Evolutionary conservation across 1,140 invertebrate species (phyloP), one percentile per base, ranked within the genome.

Genomic region (Apis laboriosa): DNA sequence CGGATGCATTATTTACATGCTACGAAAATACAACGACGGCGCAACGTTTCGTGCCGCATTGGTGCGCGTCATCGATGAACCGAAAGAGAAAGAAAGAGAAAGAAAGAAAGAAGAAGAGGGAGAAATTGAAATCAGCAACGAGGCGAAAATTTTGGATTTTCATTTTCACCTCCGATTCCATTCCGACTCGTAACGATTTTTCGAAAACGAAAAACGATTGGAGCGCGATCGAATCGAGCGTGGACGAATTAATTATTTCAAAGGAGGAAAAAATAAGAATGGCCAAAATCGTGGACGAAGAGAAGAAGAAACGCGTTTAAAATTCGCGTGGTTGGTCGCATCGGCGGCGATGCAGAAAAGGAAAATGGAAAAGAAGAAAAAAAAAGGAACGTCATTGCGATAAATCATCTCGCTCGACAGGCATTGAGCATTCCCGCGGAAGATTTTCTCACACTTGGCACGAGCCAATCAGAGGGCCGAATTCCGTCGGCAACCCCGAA

Each of bases 381-480:
- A 63, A 63, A 28, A 63, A 63, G 17, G n/a, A 28, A 28, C 80
- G 76, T 90, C 84, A 90, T 91, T 90, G 86, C 90, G 85, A 92
- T 92, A 91, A 92, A 92, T 92, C 91, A 92, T 92, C 80, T 83
- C 24, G 64, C 15, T 28, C 86, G 90, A 92, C 91, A 92, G 90
- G 86, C 87, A 91, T 91, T 90, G 86, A 91, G 74, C 86, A 81
- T 49, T 84, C 63, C 83, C 49, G 73, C 66, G 51, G 71, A 77
- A 90, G 85, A 92, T 91, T 91, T 92, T 92, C 91, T 92, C 91
- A 92, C 91, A 91, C 85, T 88, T 80, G 73, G 74, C 76, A 49
- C 61, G 67, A 64, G 56, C 87, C 84, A 91, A 86, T 86, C 77
- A 67, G 15, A 56, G 72, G 75, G 17, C 28, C 53, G 70, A 53